Conservation (phyloP, 2,888 invertebrate species). For the Drosophila trichaetosa region DNA sequence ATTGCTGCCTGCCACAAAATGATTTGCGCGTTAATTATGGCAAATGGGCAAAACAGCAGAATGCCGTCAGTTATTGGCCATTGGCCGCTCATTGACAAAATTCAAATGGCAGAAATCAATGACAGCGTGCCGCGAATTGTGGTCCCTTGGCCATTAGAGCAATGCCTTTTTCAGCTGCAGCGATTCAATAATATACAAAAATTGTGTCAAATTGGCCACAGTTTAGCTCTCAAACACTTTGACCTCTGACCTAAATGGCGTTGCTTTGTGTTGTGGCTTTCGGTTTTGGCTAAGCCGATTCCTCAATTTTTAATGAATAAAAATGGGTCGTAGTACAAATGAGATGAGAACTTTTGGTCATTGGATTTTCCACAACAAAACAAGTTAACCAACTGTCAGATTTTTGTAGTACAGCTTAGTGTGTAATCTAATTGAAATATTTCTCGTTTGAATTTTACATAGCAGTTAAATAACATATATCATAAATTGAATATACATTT, state of each 20-base stretch:
- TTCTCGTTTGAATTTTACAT: neutral
- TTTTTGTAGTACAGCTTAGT: neutral
- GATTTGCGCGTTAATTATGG: conserved; percentile 66
- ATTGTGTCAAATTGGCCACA: conserved; percentile 47
- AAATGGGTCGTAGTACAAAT: neutral
- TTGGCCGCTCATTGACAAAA: conserved; percentile 33
- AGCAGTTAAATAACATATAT: neutral
- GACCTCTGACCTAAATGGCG: conserved; percentile 28
- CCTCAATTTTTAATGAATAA: conserved; percentile 4
- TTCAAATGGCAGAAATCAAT: conserved; percentile 63
- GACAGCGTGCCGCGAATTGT: conserved; percentile 52
- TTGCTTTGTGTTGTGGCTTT: conserved; percentile 54
- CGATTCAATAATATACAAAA: conserved; percentile 42
- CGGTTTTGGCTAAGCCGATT: conserved; percentile 17
- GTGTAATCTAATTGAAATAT: neutral
- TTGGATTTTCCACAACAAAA: neutral
- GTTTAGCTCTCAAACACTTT: conserved; percentile 23
- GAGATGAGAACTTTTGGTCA: neutral
- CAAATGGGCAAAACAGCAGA: conserved; percentile 38
- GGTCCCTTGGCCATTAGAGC: conserved; percentile 59
- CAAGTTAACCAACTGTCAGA: neutral
- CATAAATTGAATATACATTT: neutral
- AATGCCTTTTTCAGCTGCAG: conserved; percentile 31
- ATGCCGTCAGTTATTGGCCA: neutral
- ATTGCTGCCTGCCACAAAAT: conserved; percentile 34